These are phyloP conservation scores for Nomia melanderi DNA, from an alignment of 1,140 invertebrate species.

Conservation along the genomic window DNA sequence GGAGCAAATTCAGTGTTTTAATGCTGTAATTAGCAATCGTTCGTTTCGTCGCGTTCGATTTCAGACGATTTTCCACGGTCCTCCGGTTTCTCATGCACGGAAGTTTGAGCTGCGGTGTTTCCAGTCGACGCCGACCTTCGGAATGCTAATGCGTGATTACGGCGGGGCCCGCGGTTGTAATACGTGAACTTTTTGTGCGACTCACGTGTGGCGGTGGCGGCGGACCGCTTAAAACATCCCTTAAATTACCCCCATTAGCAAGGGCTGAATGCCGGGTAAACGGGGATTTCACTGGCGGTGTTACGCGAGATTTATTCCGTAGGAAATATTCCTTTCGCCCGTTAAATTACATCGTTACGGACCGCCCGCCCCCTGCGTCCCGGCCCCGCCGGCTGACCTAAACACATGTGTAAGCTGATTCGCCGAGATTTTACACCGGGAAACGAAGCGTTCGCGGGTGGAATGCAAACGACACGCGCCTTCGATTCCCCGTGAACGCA, in stretches of 20 bases:
- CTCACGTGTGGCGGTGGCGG: constrained; percentile 71
- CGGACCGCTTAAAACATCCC: constrained; percentile 78
- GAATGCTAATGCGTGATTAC: constrained; percentile 79
- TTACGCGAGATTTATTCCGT: constrained; percentile 80
- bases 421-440: constrained; percentile 7
- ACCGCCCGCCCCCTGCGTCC: constrained; percentile 1
- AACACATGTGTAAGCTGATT: constrained; percentile 52
- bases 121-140: constrained; percentile 58
- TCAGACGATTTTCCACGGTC: too few relatives aligned
- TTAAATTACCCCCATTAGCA: constrained; percentile 80
- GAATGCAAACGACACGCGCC: background rate
- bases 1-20: background rate
- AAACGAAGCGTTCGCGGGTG: background rate
- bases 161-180: constrained; percentile 63
- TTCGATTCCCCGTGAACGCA: too few relatives aligned
- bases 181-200: constrained; percentile 76
- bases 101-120: background rate
- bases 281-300: constrained; percentile 75
- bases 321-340: constrained; percentile 77
- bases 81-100: too few relatives aligned
- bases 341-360: constrained; percentile 71
- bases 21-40: too few relatives aligned
- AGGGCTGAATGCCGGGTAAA: constrained; percentile 76
- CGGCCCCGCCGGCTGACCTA: constrained; percentile 15
- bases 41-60: too few relatives aligned